phyloP scores from a whole-genome alignment of 1,140 invertebrate species.

The Pollicipes pollicipes region DNA sequence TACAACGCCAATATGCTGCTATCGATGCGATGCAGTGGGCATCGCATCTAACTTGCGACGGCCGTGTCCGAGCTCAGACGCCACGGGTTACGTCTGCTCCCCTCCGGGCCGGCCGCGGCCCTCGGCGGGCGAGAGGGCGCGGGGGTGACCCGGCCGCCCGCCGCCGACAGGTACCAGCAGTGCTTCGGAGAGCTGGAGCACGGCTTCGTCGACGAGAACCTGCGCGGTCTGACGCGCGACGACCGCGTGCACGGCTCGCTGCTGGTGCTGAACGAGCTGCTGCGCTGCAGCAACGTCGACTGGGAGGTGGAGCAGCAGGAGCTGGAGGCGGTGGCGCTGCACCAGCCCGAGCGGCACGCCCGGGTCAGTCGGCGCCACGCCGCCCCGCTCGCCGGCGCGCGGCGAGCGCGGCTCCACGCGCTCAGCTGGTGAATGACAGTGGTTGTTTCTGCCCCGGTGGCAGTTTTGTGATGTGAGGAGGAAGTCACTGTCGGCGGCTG shows the following conservation, averaged over 20 bases:
- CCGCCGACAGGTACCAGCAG: slow-evolving; percentile 40
- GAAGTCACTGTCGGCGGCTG: too few relatives aligned
- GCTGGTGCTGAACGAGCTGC: slow-evolving; percentile 81
- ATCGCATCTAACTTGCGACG: too few relatives aligned
- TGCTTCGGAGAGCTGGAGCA: slow-evolving; percentile 74
- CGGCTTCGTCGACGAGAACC: slow-evolving; percentile 56
- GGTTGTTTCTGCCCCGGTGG: too few relatives aligned
- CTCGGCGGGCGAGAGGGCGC: slow-evolving; percentile 84
- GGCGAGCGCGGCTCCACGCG: too few relatives aligned
- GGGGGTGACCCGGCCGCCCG: too few relatives aligned
- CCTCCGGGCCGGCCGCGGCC: slow-evolving; percentile 69
- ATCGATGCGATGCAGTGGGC: too few relatives aligned
- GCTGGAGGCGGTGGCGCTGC: slow-evolving; percentile 65
- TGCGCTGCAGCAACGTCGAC: slow-evolving; percentile 73
- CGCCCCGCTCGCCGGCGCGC: too few relatives aligned
- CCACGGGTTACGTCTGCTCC: slow-evolving; percentile 44
- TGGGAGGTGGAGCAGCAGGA: slow-evolving; percentile 66
- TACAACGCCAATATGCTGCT: too few relatives aligned
- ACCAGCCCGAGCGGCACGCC: slow-evolving; percentile 87
- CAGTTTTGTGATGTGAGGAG: too few relatives aligned
- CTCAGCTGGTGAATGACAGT: too few relatives aligned
- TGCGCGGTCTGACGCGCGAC: slow-evolving; percentile 52
- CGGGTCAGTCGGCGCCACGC: slow-evolving; percentile 91
- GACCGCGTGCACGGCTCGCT: slow-evolving; percentile 85
- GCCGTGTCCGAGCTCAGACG: slow-evolving; percentile 58